phyloP scores from a whole-genome alignment of 2,113 vertebrate species.

The Cricetomys ansorgei region DNA sequence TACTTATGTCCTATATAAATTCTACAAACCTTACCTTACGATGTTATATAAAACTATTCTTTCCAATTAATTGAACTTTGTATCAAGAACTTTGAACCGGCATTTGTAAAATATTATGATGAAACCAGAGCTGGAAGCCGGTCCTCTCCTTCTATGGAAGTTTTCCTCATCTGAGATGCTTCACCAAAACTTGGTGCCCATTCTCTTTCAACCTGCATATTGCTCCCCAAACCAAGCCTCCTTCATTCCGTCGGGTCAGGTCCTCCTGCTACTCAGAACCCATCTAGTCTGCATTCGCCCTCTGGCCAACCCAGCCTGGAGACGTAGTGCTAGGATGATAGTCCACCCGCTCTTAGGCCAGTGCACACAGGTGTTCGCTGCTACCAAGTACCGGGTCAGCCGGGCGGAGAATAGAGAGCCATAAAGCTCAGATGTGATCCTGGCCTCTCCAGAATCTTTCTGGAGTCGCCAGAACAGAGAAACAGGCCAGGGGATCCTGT shows the following conservation, averaged over 20 bases:
- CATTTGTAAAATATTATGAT: neutral
- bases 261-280: neutral
- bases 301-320: neutral
- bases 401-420: rapidly evolving
- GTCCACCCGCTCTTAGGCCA: too few relatives aligned
- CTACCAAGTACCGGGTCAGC: neutral
- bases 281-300: neutral
- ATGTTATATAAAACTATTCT: neutral
- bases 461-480: neutral
- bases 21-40: neutral
- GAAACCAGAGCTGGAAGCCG: neutral
- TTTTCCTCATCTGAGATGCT: neutral
- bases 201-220: neutral
- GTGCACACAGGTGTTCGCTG: neutral
- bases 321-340: neutral
- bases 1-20: neutral
- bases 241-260: neutral
- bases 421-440: neutral
- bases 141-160: neutral
- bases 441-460: neutral
- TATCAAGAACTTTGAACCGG: neutral
- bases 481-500: neutral
- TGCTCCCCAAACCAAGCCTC: neutral
- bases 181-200: neutral
- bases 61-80: neutral